Conservation (phyloP, 1,140 invertebrate genomes). For the Pinna nobilis region DNA sequence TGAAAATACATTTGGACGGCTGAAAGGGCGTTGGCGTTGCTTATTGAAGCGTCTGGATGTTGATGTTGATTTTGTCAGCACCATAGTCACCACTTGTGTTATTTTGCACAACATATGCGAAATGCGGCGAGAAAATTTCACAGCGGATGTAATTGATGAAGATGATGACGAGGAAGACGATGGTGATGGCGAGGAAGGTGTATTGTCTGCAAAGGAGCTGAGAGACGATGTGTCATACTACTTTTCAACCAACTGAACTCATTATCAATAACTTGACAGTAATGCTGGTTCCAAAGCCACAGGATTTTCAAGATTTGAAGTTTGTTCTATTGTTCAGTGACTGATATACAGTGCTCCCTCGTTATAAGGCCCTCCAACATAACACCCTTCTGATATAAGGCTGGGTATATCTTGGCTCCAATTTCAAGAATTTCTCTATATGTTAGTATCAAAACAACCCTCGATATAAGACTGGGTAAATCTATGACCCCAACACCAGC, state of each 20-base stretch:
- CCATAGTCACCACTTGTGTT: conserved; percentile 52
- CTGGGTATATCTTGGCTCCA: no score
- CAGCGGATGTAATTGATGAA: conserved; percentile 8
- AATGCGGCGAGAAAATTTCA: not conserved
- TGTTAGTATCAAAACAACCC: no score
- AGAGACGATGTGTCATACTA: not conserved
- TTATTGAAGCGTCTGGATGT: conserved; percentile 57
- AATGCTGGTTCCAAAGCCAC: not conserved
- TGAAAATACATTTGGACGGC: conserved; percentile 63
- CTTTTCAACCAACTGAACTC: not conserved
- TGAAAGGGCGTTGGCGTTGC: conserved; percentile 68
- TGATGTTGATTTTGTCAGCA: conserved; percentile 53
- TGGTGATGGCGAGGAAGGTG: not conserved
- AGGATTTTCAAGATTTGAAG: not conserved
- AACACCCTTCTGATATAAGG: no score
- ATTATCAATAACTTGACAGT: not conserved
- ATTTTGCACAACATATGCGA: conserved; percentile 71
- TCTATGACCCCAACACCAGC: no score
- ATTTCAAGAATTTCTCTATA: no score
- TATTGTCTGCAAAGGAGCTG: conserved; percentile 10
- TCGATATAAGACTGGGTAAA: no score
- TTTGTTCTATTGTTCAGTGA: not conserved
- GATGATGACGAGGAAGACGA: not conserved
- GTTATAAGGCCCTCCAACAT: not conserved
- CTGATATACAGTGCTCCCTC: not conserved